Percentiles rank a stretch among this genome's conserved stretches.
Conservation (phyloP, 2,797 vertebrate genomes). For the Hoplostethus mediterraneus region DNA sequence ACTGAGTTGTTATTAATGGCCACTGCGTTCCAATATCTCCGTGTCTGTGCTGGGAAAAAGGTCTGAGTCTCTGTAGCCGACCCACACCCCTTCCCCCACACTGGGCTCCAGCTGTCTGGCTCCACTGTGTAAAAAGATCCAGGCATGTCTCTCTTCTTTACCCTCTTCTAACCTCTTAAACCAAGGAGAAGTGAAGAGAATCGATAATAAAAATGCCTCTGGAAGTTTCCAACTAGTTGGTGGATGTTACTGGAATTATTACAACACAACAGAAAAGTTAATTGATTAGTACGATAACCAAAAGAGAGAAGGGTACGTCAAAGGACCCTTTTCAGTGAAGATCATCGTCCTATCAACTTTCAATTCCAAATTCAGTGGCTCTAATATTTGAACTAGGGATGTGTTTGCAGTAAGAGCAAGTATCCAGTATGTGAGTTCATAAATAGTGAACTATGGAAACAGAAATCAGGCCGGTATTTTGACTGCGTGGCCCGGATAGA, state of each 20-base stretch:
- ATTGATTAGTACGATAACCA: constrained; percentile 1
- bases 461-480: constrained; percentile 45
- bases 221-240: constrained; percentile 69
- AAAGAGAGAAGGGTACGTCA: constrained; percentile 6
- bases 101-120: constrained; percentile 83
- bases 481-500: constrained; percentile 49
- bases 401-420: not conserved
- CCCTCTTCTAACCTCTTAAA: constrained; percentile 76
- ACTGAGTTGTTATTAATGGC: constrained; percentile 83
- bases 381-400: not conserved
- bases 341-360: not conserved
- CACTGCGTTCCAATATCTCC: constrained; percentile 75
- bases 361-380: not conserved
- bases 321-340: not conserved
- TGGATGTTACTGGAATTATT: constrained; percentile 57
- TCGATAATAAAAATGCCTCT: constrained; percentile 75
- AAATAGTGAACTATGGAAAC: not conserved
- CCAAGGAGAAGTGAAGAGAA: constrained; percentile 68
- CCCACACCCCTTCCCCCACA: constrained; percentile 69
- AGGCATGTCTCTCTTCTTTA: constrained; percentile 75
- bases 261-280: constrained; percentile 34
- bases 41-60: constrained; percentile 81
- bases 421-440: constrained; percentile 8
- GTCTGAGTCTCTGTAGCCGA: constrained; percentile 63
- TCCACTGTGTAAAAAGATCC: constrained; percentile 84